Base-by-base conservation (phyloP, 2,888 invertebrate species). In the Tetragonula carbonaria region DNA sequence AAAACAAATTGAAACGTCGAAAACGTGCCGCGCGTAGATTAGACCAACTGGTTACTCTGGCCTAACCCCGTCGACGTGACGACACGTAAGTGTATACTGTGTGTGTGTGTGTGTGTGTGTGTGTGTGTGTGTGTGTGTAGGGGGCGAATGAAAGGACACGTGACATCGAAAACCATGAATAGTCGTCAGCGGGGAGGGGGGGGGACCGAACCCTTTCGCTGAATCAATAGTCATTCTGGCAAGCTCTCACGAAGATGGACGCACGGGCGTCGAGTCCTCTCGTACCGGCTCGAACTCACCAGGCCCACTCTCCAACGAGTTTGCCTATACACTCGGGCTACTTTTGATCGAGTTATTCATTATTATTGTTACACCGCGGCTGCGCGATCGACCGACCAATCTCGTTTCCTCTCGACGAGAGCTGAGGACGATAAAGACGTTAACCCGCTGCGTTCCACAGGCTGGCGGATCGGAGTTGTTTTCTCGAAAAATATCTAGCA, bases 81-180 rank as follows among this genome's bases (percentile, higher is more conserved):
- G 0, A 45, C 45, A 8, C 8, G 8, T 45, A 45, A 45, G 23
- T 62, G 28, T 62, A 62, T 8, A 28, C 16, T 23, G 8, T 1
- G 28, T 62, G 33, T 28, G 55, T 68, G 23, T 23, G 23, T 23
- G 23, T 23, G 23, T 23, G 23, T 23, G 23, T 23, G 23, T 23
- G 23, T 23, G 23, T 23, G 55, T 68, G 23, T 23, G 23, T 23
- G 67, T 21, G 50, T 73, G 77, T 59, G 51, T 57, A 66, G 72
- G 72, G 74, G 23, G 89, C 88, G 87, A 91, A 91, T 91, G 88
- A 91, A 92, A 90, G 88, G 93, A 91, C 93, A 93, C 93, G 93
- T 93, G 93, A 92, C 93, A 89, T 86, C 86, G 91, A 92, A 90
- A 89, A 90, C 91, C 91, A 91, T 93, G 91, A 93, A 93, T 92